A percentile compares a stretch with the other conserved stretches of the same genome.
These are phyloP conservation scores for Macroramphosus scolopax DNA, from an alignment of 2,797 vertebrate species.

Conservation along the genomic window DNA sequence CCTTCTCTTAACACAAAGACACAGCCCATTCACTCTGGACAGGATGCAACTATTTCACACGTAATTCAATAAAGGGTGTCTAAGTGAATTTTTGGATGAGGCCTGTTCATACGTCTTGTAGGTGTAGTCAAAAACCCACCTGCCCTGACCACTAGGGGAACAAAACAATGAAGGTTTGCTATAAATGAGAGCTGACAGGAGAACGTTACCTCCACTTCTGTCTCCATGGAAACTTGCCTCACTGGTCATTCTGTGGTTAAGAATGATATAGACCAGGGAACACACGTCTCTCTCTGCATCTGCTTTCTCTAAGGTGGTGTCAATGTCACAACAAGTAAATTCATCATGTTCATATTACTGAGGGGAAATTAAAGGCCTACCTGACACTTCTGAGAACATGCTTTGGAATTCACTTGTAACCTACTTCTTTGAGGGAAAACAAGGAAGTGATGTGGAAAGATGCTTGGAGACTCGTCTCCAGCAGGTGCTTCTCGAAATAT, in stretches of 20 bases:
- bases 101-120: not conserved
- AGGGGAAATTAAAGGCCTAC: constrained; percentile 35
- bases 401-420: constrained; percentile 18
- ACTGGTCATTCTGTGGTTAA: constrained; percentile 64
- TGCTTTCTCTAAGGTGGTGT: constrained; percentile 11
- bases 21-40: constrained; percentile 32
- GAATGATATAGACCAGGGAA: constrained; percentile 59
- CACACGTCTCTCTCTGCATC: constrained; percentile 41
- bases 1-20: constrained; percentile 1
- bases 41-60: constrained; percentile 38
- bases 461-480: constrained; percentile 1
- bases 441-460: constrained; percentile 4
- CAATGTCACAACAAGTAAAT: constrained; percentile 22
- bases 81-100: constrained; percentile 18
- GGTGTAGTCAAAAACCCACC: constrained; percentile 23
- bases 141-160: constrained; percentile 14
- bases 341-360: constrained; percentile 14
- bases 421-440: constrained; percentile 4
- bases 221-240: constrained; percentile 79
- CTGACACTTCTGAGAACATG: constrained; percentile 13
- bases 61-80: constrained; percentile 23
- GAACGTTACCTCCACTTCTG: constrained; percentile 69
- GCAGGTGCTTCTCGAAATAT: constrained; percentile 8
- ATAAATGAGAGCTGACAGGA: constrained; percentile 65
- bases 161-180: constrained; percentile 56